These are phyloP conservation scores for Cettia cetti DNA, from an alignment of 2,113 vertebrate genomes.

Conservation along the genomic window DNA sequence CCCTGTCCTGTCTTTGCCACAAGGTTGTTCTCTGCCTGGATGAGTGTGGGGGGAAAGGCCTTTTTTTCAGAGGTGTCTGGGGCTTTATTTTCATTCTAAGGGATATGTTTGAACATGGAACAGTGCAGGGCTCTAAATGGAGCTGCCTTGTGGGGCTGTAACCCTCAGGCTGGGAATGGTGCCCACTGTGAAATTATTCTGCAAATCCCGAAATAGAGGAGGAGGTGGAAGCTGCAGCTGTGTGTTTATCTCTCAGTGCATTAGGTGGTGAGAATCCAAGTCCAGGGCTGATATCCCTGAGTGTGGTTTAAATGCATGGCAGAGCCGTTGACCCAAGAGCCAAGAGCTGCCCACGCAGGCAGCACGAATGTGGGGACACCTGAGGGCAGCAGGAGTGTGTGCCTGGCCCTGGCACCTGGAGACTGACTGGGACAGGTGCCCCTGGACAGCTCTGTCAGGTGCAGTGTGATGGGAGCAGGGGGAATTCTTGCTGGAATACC, in stretches of 20 bases:
- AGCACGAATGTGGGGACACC: background rate
- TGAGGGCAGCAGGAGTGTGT: background rate
- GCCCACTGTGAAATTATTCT: background rate
- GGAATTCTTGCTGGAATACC: background rate
- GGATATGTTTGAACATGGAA: background rate
- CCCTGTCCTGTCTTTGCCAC: background rate
- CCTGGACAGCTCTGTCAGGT: rapidly evolving
- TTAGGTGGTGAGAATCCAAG: background rate
- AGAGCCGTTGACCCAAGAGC: background rate
- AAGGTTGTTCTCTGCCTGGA: background rate
- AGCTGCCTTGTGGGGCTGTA: background rate
- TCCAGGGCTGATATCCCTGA: background rate
- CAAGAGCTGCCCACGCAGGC: rapidly evolving
- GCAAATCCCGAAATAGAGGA: background rate
- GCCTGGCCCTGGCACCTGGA: background rate
- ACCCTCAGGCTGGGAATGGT: background rate
- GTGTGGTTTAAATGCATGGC: background rate
- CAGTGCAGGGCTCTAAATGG: background rate
- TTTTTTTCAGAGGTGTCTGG: background rate
- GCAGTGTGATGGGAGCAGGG: no score
- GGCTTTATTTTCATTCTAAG: background rate
- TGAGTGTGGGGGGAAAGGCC: background rate
- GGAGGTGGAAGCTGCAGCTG: background rate
- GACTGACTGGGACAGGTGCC: rapidly evolving
- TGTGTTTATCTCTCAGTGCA: background rate